phyloP scores from a whole-genome alignment of 2,888 invertebrate genomes.

The Colletes collaris region DNA sequence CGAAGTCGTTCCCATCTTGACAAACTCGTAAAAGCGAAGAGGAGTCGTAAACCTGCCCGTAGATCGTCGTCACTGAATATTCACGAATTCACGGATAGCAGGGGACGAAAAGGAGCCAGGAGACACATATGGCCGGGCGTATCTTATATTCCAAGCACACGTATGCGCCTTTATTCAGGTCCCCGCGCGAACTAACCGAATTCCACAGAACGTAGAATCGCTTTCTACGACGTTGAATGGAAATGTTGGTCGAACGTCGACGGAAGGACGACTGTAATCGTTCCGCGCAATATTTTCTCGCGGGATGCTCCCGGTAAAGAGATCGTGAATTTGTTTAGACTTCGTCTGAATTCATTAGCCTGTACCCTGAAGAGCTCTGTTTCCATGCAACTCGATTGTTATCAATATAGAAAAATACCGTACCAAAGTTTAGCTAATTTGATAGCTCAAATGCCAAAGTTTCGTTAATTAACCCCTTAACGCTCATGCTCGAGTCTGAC shows the following conservation, averaged over 20 bases:
- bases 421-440: too few relatives aligned
- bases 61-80: constrained; percentile 65
- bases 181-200: constrained; percentile 24
- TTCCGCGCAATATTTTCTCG: constrained; percentile 18
- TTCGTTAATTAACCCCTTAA: too few relatives aligned
- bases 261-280: constrained; percentile 26
- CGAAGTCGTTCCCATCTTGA: constrained; percentile 68
- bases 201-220: constrained; percentile 25
- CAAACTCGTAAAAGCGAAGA: constrained; percentile 69
- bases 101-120: background rate
- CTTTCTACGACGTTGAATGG: constrained; percentile 15
- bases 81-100: constrained; percentile 63
- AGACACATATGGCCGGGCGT: constrained; percentile 31
- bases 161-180: constrained; percentile 41
- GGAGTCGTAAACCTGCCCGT: constrained; percentile 57
- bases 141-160: constrained; percentile 51
- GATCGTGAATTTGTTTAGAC: constrained; percentile 6
- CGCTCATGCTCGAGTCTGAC: too few relatives aligned
- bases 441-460: too few relatives aligned
- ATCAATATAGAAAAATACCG: too few relatives aligned
- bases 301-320: background rate
- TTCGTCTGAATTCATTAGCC: background rate
- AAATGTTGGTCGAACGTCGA: constrained; percentile 31
- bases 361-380: background rate
- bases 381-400: too few relatives aligned